Conservation (phyloP, 2,113 vertebrate species). For the Nyctereutes procyonoides region DNA sequence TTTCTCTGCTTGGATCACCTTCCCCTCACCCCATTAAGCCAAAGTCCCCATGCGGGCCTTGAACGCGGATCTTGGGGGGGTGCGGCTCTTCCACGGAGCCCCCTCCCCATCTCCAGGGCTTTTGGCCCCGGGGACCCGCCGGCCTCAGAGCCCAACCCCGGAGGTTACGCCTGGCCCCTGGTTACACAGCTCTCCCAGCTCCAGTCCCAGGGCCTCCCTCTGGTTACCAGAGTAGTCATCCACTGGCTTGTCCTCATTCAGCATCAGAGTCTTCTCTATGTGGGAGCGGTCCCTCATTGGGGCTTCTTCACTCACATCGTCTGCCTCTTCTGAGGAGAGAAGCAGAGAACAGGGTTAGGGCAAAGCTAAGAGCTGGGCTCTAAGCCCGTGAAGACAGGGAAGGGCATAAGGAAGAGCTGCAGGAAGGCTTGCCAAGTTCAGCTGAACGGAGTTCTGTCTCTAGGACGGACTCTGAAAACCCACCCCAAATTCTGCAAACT, state of each 20-base stretch:
- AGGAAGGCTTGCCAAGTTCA: not conserved
- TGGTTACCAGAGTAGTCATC: slow-evolving; percentile 93
- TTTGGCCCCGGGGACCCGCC: not conserved
- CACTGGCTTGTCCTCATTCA: slow-evolving; percentile 92
- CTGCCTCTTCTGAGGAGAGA: slow-evolving; percentile 89
- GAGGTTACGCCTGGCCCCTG: not conserved
- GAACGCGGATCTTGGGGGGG: not conserved
- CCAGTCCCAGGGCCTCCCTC: not conserved
- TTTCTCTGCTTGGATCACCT: not conserved
- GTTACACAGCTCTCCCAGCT: not conserved
- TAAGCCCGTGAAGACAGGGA: not conserved
- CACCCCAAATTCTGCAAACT: not conserved
- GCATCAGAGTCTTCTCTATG: slow-evolving; percentile 95
- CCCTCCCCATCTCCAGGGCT: not conserved
- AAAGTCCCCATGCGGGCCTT: not conserved
- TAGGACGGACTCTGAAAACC: slow-evolving; percentile 30
- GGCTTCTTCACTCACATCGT: slow-evolving; percentile 86
- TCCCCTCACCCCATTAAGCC: not conserved
- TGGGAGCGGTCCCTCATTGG: slow-evolving; percentile 94
- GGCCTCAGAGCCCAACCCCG: not conserved
- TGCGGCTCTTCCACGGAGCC: not conserved
- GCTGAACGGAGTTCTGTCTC: not conserved
- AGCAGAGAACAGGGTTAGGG: slow-evolving; percentile 42
- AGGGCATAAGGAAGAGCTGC: not conserved
- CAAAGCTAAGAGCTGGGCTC: not conserved